Evolutionary conservation across 92 coral and sea anemone genomes (phyloP), one percentile per base, ranked within the genome.

Genomic region (Desmophyllum pertusum): DNA sequence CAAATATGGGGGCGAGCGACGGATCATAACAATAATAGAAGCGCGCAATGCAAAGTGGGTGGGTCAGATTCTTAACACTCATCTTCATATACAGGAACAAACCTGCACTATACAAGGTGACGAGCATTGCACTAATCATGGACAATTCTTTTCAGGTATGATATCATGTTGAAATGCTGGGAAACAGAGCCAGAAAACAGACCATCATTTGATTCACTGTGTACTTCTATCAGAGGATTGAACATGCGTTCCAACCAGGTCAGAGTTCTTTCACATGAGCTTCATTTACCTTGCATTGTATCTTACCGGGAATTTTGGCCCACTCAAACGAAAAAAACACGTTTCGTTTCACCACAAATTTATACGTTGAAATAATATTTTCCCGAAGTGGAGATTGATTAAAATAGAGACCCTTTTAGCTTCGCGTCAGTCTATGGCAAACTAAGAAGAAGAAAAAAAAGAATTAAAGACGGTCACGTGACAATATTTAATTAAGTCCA

Each of bases 91-190:
- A 7, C 15, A 29, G 65, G 6, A 23, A 23, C 10, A 7, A 23
- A n/a, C 29, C 37, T 62, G 15, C 33, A 62, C 14, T 62, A n/a
- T 62, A 62, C 30, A 3, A 17, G n/a, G n/a, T 67, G 23, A 67
- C 3, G 10, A 17, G 21, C 21, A 1, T 33, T 67, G 6, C 11
- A 35, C 45, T 51, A 38, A 18, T 43, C 72, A 41, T 53, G 36
- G 10, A 29, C 40, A 35, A 46, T 14, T 10, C 23, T 65, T 50
- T 79, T 45, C 36, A 79, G 84, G 33, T 79, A 79, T 41, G 63
- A 35, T 4, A 45, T 79, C 33, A 79, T 79, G 84, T 2, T 66
- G 75, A 59, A 65, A 23, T 79, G 84, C 23, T 79, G 84, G 84
- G 42, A 79, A 66, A 79, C 75, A 10, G 84, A 79, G 11, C 84